Base-by-base conservation (phyloP, 92 coral and sea anemone species). In the Porites divaricata region DNA sequence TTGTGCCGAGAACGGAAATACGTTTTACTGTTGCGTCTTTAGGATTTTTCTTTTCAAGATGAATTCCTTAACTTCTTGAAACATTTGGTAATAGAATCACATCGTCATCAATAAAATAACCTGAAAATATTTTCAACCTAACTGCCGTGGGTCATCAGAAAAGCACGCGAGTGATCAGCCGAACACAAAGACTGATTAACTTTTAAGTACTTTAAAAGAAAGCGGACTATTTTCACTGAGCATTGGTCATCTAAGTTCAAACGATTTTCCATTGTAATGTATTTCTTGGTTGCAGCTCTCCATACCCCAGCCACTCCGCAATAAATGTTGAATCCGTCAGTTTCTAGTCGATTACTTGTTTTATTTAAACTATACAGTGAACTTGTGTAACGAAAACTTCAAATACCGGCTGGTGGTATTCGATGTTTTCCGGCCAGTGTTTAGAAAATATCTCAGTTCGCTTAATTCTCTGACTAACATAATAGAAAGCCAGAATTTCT, bases 361-460 rank as follows among this genome's bases (percentile, higher is more conserved):
- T 16, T 63, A 9, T 64, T 6, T 61, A 15, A 22, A 35, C 45
- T 35, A 15, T 48, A 7, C 11, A 48, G 22, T 49, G 24, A 66
- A 64, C 24, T 78, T 49, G 83, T 66, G 83, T 78, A 65, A 78
- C 83, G 83, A 65, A 77, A 78, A 49, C 22, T 50, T n/a, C 24
- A 69, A 80, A 80, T 24, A 58, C 75, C 75, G 76, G 41, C 45
- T 51, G 50, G 6, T 35, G 45, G 45, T 35, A 4, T 35, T 35
- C 45, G 45, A 35, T 35, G 45, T 35, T 35, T 4, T 35, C 45
- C 45, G 45, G 4, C 45, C 45, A 35, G 45, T 70, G 85, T 67
- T 80, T 80, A 58, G 56, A 19, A 69, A 70, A 80, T 11, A 80
- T 35, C 76, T 20, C 26, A 5, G 45, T 35, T 67, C 57, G 35